Evolutionary conservation across 2,888 invertebrate genomes (phyloP).

Genomic region (Acholoe squamosa): DNA sequence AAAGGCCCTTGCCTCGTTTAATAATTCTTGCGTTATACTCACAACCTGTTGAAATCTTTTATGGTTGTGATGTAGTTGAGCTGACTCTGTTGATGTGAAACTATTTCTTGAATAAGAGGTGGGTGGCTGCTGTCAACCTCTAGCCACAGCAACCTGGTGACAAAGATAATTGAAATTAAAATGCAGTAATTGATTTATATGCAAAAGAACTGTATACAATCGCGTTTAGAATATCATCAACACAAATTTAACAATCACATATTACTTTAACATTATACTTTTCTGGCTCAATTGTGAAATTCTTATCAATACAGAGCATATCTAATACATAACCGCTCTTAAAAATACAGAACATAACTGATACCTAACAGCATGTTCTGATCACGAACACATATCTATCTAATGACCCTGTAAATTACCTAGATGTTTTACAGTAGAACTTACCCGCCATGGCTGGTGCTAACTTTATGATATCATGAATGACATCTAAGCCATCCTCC

Average conservation of each 20-base stretch:
- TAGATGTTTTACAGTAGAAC: background rate
- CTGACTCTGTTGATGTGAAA: background rate
- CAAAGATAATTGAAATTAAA: background rate
- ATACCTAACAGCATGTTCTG: too few relatives aligned
- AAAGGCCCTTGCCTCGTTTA: too few relatives aligned
- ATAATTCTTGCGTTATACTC: too few relatives aligned
- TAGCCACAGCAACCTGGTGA: slow-evolving; percentile 1
- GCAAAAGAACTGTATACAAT: background rate
- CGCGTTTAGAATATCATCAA: background rate
- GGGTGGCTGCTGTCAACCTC: slow-evolving; percentile 32
- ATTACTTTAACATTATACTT: too few relatives aligned
- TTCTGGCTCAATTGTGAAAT: too few relatives aligned
- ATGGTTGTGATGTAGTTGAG: background rate
- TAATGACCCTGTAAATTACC: too few relatives aligned
- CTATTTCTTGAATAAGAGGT: background rate
- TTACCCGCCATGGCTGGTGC: slow-evolving; percentile 75
- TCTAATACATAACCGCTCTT: too few relatives aligned
- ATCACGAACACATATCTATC: too few relatives aligned
- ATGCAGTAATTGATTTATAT: background rate
- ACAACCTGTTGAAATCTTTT: background rate
- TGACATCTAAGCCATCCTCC: slow-evolving; percentile 86
- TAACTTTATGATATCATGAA: slow-evolving; percentile 85
- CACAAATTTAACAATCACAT: background rate
- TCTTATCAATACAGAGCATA: too few relatives aligned
- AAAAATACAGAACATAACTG: too few relatives aligned